A percentile compares a stretch with the other conserved stretches of the same genome.
These are phyloP conservation scores for Calameuta pallipes DNA, from an alignment of 2,888 invertebrate genomes.

Conservation along the genomic window DNA sequence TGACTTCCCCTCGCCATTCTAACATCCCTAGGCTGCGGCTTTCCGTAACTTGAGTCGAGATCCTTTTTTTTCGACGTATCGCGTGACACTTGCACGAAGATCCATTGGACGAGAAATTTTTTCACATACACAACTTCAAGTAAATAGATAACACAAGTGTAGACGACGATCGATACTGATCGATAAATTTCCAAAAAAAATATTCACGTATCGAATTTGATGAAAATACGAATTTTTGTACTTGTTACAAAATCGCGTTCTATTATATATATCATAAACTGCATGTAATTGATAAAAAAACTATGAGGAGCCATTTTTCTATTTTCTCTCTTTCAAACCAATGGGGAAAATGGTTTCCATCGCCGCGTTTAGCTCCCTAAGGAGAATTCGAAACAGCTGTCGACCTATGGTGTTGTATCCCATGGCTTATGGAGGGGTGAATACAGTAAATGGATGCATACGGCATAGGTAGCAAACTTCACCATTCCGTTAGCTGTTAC, in stretches of 20 bases:
- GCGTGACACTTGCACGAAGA: not conserved
- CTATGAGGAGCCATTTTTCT: not conserved
- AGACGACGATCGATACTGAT: not conserved
- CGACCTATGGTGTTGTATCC: constrained; percentile 34
- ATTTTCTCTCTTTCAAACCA: not conserved
- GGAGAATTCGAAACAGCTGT: constrained; percentile 45
- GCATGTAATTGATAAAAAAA: not conserved
- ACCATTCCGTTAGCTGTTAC: not conserved
- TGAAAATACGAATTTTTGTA: not conserved
- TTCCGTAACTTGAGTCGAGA: not conserved
- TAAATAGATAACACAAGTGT: not conserved
- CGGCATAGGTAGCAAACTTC: not conserved
- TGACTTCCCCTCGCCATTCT: constrained; percentile 19
- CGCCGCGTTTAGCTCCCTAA: constrained; percentile 35
- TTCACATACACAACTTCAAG: not conserved
- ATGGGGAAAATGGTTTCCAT: not conserved
- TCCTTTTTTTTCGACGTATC: not conserved
- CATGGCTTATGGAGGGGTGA: not conserved
- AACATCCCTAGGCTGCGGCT: not conserved
- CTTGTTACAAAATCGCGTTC: not conserved
- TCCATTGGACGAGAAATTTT: not conserved
- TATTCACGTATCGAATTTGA: not conserved
- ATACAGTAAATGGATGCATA: not conserved
- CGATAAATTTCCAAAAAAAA: not conserved
- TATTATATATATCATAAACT: not conserved